Percentiles rank a stretch among this genome's conserved stretches.
These are phyloP conservation scores for Hyaena hyaena DNA, from an alignment of 2,113 vertebrate genomes.

Conservation along the genomic window DNA sequence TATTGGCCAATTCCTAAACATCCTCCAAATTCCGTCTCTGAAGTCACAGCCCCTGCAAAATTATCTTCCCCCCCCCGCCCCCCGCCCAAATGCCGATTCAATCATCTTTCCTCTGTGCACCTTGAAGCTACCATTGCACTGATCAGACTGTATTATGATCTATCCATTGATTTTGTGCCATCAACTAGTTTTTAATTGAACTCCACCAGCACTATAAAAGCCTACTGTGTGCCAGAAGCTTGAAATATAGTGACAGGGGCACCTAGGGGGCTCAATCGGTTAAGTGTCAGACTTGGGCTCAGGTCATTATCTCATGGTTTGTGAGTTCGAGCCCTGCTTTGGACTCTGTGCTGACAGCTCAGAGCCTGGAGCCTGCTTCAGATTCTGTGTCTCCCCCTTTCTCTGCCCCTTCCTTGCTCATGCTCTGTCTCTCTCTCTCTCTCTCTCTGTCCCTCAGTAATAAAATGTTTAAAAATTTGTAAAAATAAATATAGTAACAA, in stretches of 20 bases:
- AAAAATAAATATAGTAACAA: neutral
- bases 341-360: too few species aligned
- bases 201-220: neutral
- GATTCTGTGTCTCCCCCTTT: too few species aligned
- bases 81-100: neutral
- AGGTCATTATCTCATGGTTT: too few species aligned
- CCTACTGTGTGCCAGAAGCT: neutral
- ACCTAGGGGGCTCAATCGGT: too few species aligned
- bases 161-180: neutral
- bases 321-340: too few species aligned
- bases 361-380: too few species aligned
- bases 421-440: too few species aligned
- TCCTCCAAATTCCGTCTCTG: neutral
- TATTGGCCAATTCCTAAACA: neutral
- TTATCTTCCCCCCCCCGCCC: neutral
- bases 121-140: neutral
- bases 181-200: neutral
- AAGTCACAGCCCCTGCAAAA: neutral
- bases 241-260: neutral
- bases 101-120: neutral
- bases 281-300: too few species aligned
- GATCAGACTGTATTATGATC: neutral
- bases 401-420: too few species aligned
- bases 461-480: too few species aligned
- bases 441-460: too few species aligned